Base-by-base conservation (phyloP, 2,888 invertebrate species). In the Agonum fuliginosum region DNA sequence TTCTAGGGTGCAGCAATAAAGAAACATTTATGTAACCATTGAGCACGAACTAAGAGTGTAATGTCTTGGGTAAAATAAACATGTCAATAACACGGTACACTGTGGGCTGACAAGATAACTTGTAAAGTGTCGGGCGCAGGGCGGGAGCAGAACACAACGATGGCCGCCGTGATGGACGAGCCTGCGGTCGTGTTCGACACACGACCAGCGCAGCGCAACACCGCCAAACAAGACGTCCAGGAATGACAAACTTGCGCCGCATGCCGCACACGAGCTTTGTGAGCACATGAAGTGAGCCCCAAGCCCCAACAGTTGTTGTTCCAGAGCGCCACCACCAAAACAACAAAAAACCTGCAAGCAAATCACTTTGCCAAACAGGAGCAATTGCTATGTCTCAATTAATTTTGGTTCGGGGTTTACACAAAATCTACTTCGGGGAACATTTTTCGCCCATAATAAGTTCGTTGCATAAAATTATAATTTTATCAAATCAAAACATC, bases 81-180 rank as follows among this genome's bases (percentile, higher is more conserved):
- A 77, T 77, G 77, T 77, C 77, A 77, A 77, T 77, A 77, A 70
- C 77, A 72, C 46, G 48, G 22, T 24, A 69, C 58, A 46, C 51
- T 22, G 69, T 34, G 34, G 22, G 12, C 54, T 77, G 77, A 77
- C 77, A 77, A 70, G 70, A 70, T 77, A 77, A 77, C 70, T 77
- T 77, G 77, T 77, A 77, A 77, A 77, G 77, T 77, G 77, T 77
- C 77, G n/a, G 43, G 8, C 8, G 27, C 74, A 74, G 74, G 20
- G 41, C 41, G 69, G 17, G 14, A 48, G 70, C 14, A 12, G 48
- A 24, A 24, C 20, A 12, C 54, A 48, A 20, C 70, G 14, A 46
- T 51, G 22, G 37, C 62, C 67, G 22, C 51, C 67, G 37, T 77
- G 77, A 77, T 77, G 77, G 77, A 77, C 77, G 77, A 69, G 54